Evolutionary conservation across 2,888 invertebrate genomes (phyloP).

Genomic region (Nomada fucata): DNA sequence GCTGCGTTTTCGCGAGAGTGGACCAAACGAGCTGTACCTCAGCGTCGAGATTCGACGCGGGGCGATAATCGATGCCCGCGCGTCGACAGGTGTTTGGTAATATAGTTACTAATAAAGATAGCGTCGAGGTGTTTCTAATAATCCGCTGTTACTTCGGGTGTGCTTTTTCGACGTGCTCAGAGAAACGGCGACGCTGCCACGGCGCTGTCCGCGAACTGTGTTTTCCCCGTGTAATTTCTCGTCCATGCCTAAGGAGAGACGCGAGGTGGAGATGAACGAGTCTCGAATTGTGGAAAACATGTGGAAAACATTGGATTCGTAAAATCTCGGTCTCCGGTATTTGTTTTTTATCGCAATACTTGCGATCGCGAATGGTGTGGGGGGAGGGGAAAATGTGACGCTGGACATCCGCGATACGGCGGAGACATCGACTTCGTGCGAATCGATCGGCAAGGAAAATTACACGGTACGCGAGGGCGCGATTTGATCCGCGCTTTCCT

Average conservation of each 20-base stretch:
- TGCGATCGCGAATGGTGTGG: too few species aligned
- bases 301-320: too few species aligned
- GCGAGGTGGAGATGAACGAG: not conserved
- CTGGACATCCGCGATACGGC: not conserved
- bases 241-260: not conserved
- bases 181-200: constrained; percentile 28
- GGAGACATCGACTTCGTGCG: not conserved
- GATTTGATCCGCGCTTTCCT: not conserved
- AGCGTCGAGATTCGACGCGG: not conserved
- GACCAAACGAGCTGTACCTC: constrained; percentile 15
- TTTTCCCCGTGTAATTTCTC: not conserved
- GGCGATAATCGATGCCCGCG: constrained; percentile 18
- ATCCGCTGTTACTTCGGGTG: constrained; percentile 65
- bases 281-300: too few species aligned
- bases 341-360: not conserved
- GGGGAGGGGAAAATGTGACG: too few species aligned
- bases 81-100: constrained; percentile 54
- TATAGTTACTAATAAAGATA: constrained; percentile 66
- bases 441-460: constrained; percentile 12
- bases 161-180: constrained; percentile 70
- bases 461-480: not conserved
- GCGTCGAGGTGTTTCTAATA: constrained; percentile 62
- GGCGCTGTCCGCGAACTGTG: constrained; percentile 14
- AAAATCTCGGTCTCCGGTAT: too few species aligned
- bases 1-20: constrained; percentile 7